Percentiles rank a stretch among this genome's conserved stretches.
phyloP scores from a whole-genome alignment of 2,797 vertebrate genomes.

The Lates japonicus region DNA sequence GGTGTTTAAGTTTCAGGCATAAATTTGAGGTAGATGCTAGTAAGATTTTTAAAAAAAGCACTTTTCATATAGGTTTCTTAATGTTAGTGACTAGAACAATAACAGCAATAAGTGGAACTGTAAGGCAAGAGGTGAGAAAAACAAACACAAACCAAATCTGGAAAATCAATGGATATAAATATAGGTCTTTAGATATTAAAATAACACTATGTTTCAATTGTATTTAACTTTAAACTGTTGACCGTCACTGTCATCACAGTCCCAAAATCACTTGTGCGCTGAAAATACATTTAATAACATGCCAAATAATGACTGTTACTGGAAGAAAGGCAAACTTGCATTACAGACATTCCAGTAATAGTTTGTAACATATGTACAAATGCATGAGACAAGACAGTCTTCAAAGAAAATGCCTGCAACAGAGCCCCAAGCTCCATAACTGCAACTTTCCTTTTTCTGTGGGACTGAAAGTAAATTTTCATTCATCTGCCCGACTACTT shows the following conservation, averaged over 20 bases:
- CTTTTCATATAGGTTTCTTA: not conserved
- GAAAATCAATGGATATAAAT: not conserved
- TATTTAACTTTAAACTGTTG: not conserved
- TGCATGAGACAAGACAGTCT: conserved; percentile 85
- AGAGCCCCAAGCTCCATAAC: conserved; percentile 60
- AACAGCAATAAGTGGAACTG: not conserved
- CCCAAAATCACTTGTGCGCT: not conserved
- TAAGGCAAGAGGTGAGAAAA: not conserved
- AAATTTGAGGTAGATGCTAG: not conserved
- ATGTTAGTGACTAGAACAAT: not conserved
- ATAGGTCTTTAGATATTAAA: not conserved
- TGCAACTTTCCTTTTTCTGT: conserved; percentile 76
- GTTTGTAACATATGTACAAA: not conserved
- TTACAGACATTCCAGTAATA: not conserved
- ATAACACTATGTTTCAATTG: not conserved
- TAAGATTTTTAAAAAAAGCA: not conserved
- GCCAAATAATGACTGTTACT: not conserved
- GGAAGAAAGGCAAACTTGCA: not conserved
- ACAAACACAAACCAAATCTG: not conserved
- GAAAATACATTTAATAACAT: not conserved
- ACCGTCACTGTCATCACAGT: not conserved
- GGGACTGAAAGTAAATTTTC: conserved; percentile 83
- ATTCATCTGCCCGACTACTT: conserved; percentile 84
- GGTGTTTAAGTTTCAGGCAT: not conserved
- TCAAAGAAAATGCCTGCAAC: conserved; percentile 77